Percentiles rank a stretch among this genome's conserved stretches.
Conservation (phyloP, 2,113 vertebrate genomes). For the Hippopotamus amphibius region DNA sequence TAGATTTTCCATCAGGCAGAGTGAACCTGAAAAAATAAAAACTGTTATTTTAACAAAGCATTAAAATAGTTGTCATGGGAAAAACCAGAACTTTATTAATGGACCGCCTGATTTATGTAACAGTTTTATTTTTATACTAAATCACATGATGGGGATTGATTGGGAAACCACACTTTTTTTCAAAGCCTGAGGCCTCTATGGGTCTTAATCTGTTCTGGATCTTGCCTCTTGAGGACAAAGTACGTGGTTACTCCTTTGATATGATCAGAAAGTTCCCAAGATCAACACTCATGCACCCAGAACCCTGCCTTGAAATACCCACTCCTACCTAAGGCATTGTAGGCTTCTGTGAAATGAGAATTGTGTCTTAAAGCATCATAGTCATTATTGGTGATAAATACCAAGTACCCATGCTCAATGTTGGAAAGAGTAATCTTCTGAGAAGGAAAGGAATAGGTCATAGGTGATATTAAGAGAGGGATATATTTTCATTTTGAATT, state of each 20-base stretch:
- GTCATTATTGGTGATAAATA: not conserved
- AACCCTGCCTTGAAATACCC: not conserved
- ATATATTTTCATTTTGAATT: not conserved
- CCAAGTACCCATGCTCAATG: not conserved
- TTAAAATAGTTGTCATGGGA: not conserved
- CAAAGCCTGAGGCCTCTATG: not conserved
- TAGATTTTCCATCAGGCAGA: not conserved
- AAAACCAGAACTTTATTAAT: constrained; percentile 7
- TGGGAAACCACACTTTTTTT: not conserved
- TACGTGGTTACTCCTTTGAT: not conserved
- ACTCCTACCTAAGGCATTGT: not conserved
- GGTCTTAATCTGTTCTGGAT: not conserved
- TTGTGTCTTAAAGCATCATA: not conserved
- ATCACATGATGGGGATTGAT: not conserved
- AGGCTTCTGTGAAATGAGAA: not conserved
- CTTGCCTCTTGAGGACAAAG: not conserved
- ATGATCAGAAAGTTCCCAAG: not conserved
- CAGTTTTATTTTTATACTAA: constrained; percentile 35
- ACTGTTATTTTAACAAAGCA: not conserved
- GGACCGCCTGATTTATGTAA: not conserved
- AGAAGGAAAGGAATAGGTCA: not conserved
- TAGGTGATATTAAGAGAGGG: not conserved
- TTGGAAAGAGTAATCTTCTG: not conserved
- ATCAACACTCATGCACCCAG: not conserved
- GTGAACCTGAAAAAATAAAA: not conserved